phyloP scores from a whole-genome alignment of 2,888 invertebrate species.

The Imbricaverruca yamaguchii region DNA sequence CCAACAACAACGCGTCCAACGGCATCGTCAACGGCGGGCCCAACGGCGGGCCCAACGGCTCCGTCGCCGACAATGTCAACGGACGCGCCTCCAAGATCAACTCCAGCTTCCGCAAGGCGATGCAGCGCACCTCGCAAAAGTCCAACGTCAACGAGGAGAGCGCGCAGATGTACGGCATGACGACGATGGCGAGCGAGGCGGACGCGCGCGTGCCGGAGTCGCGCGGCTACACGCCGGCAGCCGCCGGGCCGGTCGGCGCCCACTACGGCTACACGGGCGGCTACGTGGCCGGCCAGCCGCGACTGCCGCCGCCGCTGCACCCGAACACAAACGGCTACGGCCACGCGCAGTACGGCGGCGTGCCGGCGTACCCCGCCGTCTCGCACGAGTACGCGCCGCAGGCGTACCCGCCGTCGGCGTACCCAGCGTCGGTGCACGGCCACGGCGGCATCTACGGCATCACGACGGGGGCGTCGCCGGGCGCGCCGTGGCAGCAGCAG shows the following conservation, averaged over 20 bases:
- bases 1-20: conserved; percentile 3
- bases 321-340: not conserved
- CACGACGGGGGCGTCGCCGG: conserved; percentile 1
- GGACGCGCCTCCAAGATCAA: conserved; percentile 24
- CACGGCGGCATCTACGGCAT: not conserved
- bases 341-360: not conserved
- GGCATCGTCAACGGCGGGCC: conserved; percentile 18
- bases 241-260: not conserved
- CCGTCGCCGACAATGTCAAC: too few relatives aligned
- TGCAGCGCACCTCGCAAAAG: conserved; percentile 27
- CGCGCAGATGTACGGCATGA: conserved; percentile 1
- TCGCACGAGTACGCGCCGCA: not conserved
- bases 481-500: conserved; percentile 6
- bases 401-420: not conserved
- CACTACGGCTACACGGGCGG: conserved; percentile 15
- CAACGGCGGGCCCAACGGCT: not conserved
- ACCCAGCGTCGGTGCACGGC: not conserved
- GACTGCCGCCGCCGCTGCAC: not conserved
- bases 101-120: conserved; percentile 29
- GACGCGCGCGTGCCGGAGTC: not conserved
- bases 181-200: not conserved
- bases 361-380: not conserved
- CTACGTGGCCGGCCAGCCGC: not conserved
- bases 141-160: conserved; percentile 23
- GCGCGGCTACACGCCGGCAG: not conserved